Conservation (phyloP, 2,888 invertebrate genomes). For the Carpatolechia fugitivella region DNA sequence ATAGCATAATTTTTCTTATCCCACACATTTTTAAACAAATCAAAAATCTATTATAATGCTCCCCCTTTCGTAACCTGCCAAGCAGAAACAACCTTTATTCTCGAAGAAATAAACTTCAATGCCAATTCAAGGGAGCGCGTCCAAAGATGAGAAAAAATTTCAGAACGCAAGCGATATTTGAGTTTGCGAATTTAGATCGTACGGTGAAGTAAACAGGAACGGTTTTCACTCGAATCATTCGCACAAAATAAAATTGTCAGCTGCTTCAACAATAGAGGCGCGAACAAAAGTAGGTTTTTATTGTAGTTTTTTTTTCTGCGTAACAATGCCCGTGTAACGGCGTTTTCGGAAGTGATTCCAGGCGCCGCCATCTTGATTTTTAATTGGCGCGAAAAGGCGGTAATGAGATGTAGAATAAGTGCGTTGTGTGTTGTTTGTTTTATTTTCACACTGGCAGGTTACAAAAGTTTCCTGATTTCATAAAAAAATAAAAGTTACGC, state of each 20-base stretch:
- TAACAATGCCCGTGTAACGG: conserved; percentile 34
- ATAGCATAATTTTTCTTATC: conserved; percentile 11
- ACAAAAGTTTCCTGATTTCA: no score
- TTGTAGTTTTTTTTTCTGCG: conserved; percentile 25
- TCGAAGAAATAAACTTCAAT: neutral
- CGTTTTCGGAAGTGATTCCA: conserved; percentile 36
- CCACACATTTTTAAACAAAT: conserved; percentile 7
- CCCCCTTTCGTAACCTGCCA: neutral
- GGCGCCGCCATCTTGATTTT: conserved; percentile 23
- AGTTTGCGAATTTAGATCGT: conserved; percentile 4
- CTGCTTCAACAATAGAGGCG: conserved; percentile 27
- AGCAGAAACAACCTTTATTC: neutral
- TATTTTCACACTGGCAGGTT: no score
- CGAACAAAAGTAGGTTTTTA: conserved; percentile 27
- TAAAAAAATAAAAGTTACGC: no score
- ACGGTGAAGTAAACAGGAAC: conserved; percentile 7
- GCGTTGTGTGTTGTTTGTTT: neutral
- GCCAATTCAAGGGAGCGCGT: neutral
- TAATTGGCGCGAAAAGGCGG: conserved; percentile 16
- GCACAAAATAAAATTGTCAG: conserved; percentile 18
- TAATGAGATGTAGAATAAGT: neutral
- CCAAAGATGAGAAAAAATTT: neutral
- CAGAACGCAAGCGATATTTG: neutral
- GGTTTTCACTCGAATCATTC: neutral
- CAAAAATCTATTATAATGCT: conserved; percentile 5